These are phyloP conservation scores for Octonoba sinensis DNA, from an alignment of 2,888 invertebrate genomes.

Conservation along the genomic window DNA sequence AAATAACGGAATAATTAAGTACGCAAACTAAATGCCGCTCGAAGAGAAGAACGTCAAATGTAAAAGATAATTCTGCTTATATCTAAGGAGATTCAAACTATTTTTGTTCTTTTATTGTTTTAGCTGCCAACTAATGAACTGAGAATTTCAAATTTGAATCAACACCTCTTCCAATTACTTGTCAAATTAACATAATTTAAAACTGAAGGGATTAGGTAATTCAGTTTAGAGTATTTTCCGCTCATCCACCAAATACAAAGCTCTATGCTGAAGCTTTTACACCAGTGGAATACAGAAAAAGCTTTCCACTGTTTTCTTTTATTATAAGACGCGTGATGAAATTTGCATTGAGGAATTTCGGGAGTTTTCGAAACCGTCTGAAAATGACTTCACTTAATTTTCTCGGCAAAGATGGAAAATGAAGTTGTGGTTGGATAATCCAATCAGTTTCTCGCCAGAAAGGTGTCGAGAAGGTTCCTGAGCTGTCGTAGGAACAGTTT, in stretches of 20 bases:
- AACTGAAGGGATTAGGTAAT: constrained; percentile 50
- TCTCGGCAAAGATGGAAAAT: constrained; percentile 38
- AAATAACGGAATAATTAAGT: no score
- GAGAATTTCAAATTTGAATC: constrained; percentile 42
- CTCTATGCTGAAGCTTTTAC: no score
- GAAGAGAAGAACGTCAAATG: no score
- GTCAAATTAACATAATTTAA: constrained; percentile 59
- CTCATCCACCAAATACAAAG: constrained; percentile 11
- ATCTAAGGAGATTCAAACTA: no score
- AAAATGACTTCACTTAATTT: constrained; percentile 55
- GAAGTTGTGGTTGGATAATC: constrained; percentile 39
- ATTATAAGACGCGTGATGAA: constrained; percentile 45
- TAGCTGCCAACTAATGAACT: no score
- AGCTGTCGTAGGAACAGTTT: no score
- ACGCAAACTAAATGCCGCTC: no score
- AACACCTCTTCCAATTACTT: constrained; percentile 27
- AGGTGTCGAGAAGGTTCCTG: no score
- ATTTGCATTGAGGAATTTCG: constrained; percentile 32
- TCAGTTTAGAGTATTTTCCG: constrained; percentile 52
- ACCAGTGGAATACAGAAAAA: background rate
- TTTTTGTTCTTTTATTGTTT: no score
- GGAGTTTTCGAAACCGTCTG: constrained; percentile 1
- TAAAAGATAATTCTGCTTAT: no score
- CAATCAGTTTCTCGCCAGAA: constrained; percentile 16
- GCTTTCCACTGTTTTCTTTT: constrained; percentile 23